Conservation (phyloP, 2,888 invertebrate species). For the Teinopalpus imperialis region DNA sequence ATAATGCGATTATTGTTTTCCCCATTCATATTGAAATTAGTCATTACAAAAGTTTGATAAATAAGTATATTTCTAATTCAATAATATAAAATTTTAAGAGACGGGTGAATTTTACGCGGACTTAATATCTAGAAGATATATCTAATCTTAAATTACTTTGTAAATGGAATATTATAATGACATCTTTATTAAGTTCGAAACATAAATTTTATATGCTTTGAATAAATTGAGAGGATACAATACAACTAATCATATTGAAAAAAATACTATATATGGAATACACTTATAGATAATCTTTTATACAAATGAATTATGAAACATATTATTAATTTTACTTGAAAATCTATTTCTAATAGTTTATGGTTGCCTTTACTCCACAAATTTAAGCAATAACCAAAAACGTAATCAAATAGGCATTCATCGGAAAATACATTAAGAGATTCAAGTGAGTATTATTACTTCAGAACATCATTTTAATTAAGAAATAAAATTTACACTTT, state of each 20-base stretch:
- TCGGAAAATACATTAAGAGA: slow-evolving; percentile 21
- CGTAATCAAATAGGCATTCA: slow-evolving; percentile 46
- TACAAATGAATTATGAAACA: too few relatives aligned
- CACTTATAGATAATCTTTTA: too few relatives aligned
- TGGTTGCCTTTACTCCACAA: slow-evolving; percentile 20
- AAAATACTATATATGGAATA: too few relatives aligned
- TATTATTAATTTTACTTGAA: too few relatives aligned
- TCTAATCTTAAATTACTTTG: slow-evolving; percentile 74
- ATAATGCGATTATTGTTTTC: slow-evolving; percentile 56
- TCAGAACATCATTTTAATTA: slow-evolving; percentile 8
- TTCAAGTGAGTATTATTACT: slow-evolving; percentile 15
- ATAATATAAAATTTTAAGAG: slow-evolving; percentile 81
- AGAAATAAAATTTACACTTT: not conserved
- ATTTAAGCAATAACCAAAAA: slow-evolving; percentile 40
- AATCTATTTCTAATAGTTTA: too few relatives aligned
- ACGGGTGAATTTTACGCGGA: slow-evolving; percentile 80
- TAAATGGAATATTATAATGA: slow-evolving; percentile 76
- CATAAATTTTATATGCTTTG: slow-evolving; percentile 21
- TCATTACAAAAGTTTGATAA: slow-evolving; percentile 77
- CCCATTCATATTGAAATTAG: slow-evolving; percentile 76
- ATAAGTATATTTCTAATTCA: slow-evolving; percentile 82
- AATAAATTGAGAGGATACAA: slow-evolving; percentile 26
- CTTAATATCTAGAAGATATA: slow-evolving; percentile 69
- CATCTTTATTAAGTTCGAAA: slow-evolving; percentile 33
- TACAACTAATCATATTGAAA: not conserved